Percentiles rank a stretch among this genome's conserved stretches.
Evolutionary conservation across 2,113 vertebrate genomes (phyloP).

Genomic region (Phrynosoma blainvillii): DNA sequence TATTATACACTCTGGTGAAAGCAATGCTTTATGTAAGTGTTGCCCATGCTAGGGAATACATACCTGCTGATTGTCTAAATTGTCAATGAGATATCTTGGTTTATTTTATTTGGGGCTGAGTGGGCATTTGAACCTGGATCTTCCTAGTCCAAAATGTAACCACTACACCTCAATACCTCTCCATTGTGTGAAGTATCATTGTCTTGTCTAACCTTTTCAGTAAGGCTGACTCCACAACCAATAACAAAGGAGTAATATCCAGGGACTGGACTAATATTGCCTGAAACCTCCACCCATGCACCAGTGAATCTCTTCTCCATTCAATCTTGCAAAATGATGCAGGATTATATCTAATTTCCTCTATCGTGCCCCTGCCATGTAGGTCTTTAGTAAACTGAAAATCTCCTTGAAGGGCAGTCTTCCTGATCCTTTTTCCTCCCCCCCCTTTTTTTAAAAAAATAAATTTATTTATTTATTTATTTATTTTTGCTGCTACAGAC

Average conservation of each 20-base stretch:
- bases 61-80: background rate
- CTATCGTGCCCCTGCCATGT: background rate
- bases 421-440: background rate
- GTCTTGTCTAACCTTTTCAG: background rate
- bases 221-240: background rate
- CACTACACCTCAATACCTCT: background rate
- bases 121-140: background rate
- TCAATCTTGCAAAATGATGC: background rate
- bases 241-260: no score
- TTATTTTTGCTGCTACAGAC: conserved; percentile 81
- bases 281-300: no score
- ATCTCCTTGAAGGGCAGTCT: background rate
- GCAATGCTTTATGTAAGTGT: background rate
- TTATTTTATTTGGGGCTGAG: background rate
- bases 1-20: background rate
- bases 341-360: background rate
- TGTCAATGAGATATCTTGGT: background rate
- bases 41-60: background rate
- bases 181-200: background rate
- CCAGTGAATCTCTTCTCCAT: background rate
- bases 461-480: no score
- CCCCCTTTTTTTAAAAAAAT: background rate
- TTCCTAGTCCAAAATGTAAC: background rate
- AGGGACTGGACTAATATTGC: no score
- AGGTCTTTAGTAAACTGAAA: background rate